These are phyloP conservation scores for Enteromius treurensis DNA, from an alignment of 2,797 vertebrate species.

Conservation along the genomic window DNA sequence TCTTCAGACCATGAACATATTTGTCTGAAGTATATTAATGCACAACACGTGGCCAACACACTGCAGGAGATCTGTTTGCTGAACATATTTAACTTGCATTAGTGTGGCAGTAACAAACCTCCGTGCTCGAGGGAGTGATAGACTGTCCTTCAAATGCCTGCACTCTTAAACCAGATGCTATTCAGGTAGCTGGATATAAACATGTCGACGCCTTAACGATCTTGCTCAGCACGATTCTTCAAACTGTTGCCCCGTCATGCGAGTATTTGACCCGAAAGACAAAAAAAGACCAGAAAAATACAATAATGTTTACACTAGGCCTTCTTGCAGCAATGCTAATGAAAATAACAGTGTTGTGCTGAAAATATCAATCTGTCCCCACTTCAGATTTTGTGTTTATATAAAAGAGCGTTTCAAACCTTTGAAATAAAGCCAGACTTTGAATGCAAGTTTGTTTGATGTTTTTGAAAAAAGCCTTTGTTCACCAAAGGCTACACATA, in stretches of 20 bases:
- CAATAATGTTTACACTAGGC: background rate
- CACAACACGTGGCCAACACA: background rate
- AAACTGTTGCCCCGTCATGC: background rate
- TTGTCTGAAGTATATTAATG: background rate
- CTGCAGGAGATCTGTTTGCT: background rate
- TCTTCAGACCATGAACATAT: background rate
- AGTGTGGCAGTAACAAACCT: conserved; percentile 1
- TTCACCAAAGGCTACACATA: background rate
- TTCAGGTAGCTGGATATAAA: background rate
- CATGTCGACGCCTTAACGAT: background rate
- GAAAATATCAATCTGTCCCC: background rate
- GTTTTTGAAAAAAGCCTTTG: too few species aligned
- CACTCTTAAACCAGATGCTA: background rate
- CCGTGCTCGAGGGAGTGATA: conserved; percentile 11
- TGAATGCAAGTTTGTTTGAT: background rate
- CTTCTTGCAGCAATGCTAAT: background rate
- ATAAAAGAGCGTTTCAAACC: background rate
- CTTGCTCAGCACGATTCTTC: background rate
- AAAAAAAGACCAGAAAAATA: background rate
- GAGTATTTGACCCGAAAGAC: background rate
- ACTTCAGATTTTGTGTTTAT: background rate
- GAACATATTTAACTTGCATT: background rate
- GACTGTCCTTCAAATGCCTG: background rate
- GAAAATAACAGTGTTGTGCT: background rate
- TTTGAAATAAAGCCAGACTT: too few species aligned